phyloP scores from a whole-genome alignment of 2,888 invertebrate genomes.

The Apamea sordens region DNA sequence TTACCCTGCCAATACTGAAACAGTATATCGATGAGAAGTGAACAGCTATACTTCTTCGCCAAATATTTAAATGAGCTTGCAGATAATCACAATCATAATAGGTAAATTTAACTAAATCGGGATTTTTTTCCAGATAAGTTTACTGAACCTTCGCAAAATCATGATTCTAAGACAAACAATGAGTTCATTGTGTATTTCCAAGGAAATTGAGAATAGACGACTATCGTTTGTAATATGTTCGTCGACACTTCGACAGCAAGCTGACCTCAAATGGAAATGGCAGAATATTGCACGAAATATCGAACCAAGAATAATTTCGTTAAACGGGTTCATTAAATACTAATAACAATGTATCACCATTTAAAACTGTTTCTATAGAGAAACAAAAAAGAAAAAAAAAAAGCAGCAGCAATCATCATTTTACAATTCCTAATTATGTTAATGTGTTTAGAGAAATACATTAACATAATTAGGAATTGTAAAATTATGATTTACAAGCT shows the following conservation, averaged over 20 bases:
- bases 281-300: constrained; percentile 32
- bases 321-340: constrained; percentile 39
- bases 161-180: constrained; percentile 40
- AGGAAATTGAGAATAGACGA: constrained; percentile 22
- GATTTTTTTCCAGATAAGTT: constrained; percentile 33
- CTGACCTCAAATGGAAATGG: constrained; percentile 45
- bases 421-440: no score
- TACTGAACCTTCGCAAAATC: constrained; percentile 35
- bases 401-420: no score
- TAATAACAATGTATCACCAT: constrained; percentile 26
- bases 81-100: constrained; percentile 23
- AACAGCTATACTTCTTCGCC: neutral
- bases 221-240: constrained; percentile 27
- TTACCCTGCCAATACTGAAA: neutral
- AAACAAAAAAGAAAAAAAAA: no score
- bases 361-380: constrained; percentile 30
- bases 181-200: constrained; percentile 13
- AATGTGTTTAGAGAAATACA: no score
- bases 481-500: constrained; percentile 10
- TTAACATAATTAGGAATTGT: constrained; percentile 28
- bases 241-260: constrained; percentile 1
- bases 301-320: constrained; percentile 21
- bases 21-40: neutral
- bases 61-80: constrained; percentile 36
- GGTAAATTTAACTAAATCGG: constrained; percentile 18